Evolutionary conservation across 64 coral and sea anemone species (phyloP), one percentile per base, ranked within the genome.

Genomic region (Actinia equina): DNA sequence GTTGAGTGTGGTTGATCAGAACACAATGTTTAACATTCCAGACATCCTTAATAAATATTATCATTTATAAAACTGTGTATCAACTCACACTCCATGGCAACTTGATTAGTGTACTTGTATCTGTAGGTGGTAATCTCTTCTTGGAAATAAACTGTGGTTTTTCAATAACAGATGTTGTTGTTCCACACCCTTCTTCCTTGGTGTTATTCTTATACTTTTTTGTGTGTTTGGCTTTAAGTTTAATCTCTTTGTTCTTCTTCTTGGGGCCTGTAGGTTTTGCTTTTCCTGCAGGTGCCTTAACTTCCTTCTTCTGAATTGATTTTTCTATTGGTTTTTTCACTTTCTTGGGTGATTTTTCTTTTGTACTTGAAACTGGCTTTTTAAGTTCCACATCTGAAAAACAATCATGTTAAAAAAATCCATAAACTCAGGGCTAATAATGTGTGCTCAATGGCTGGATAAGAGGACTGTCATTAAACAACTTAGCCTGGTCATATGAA

Each of bases 71-170:
- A 49, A 49, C 12, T 65, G 3, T 65, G 3, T n/a, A 19, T 65
- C 1, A 45, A 93, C 94, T 93, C 83, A 96, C 94, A 90, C 94
- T 93, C 94, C 94, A 96, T 54, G 94, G 89, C 22, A 96, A 59
- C 74, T 96, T 92, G 54, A 96, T 86, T 1, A 85, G 49, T 81
- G 78, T 17, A 22, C 14, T 81, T 8, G 14, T 49, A 49, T 81
- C 78, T 13, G 43, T 20, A 81, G 49, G 43, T 17, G 17, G 78
- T 10, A 49, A 25, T 23, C 49, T 44, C 22, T 81, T 81, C 17
- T 43, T 46, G 18, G 22, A 14, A 12, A n/a, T 44, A 52, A 81
- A 52, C 3, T 20, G 42, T 49, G 78, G 78, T 20, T 81, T 81
- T 23, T 81, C 78, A 81, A 46, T 44, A 25, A 74, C n/a, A 10